Percentiles rank a stretch among this genome's conserved stretches.
phyloP scores from a whole-genome alignment of 2,888 invertebrate genomes.

The Hymenopus coronatus region DNA sequence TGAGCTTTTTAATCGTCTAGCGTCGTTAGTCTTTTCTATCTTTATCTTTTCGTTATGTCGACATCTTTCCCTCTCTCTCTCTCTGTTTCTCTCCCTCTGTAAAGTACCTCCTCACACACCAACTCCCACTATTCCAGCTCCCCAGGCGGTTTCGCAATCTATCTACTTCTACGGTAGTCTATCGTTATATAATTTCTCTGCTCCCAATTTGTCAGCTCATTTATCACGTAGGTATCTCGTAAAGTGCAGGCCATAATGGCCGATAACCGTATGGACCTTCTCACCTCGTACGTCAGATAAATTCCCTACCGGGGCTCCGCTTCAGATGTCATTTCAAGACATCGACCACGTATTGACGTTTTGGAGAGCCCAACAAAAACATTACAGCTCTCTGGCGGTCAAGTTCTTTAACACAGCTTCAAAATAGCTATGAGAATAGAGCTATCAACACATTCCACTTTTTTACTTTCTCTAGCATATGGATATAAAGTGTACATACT shows the following conservation, averaged over 20 bases:
- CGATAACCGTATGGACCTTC: background rate
- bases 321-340: background rate
- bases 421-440: no score
- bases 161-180: background rate
- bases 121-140: no score
- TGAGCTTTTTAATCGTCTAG: no score
- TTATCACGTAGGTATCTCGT: background rate
- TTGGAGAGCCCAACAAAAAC: background rate
- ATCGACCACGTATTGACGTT: background rate
- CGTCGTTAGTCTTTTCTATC: no score
- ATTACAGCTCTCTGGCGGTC: background rate
- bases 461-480: no score
- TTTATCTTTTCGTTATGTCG: no score
- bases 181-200: constrained; percentile 9
- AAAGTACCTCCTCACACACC: background rate
- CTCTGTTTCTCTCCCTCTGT: background rate
- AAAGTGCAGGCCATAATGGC: background rate
- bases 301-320: background rate
- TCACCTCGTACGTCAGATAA: background rate
- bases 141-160: no score
- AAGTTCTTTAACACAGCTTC: no score
- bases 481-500: no score
- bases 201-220: constrained; percentile 13
- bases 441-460: no score
- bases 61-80: no score